Evolutionary conservation across 2,888 invertebrate species (phyloP).

Genomic region (Phaedon cochleariae): DNA sequence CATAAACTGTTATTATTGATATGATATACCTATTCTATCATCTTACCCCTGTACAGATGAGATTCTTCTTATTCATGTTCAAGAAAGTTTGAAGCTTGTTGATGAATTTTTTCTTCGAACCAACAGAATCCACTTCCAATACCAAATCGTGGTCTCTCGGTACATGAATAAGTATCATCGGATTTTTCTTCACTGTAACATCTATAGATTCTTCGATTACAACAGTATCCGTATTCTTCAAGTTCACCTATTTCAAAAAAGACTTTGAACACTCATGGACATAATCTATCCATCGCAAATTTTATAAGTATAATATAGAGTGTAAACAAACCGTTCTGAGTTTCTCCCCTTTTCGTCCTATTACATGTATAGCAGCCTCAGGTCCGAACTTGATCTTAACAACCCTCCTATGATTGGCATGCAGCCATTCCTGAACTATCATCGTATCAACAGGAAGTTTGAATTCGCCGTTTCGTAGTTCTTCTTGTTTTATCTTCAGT

Average conservation of each 20-base stretch:
- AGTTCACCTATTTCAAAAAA: slow-evolving; percentile 63
- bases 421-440: slow-evolving; percentile 93
- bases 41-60: slow-evolving; percentile 75
- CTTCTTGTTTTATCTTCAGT: slow-evolving; percentile 84
- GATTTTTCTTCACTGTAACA: slow-evolving; percentile 76
- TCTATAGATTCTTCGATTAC: slow-evolving; percentile 92
- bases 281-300: no score
- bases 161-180: slow-evolving; percentile 82
- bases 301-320: no score
- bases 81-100: slow-evolving; percentile 88
- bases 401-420: slow-evolving; percentile 87
- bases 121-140: slow-evolving; percentile 85
- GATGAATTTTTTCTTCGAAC: slow-evolving; percentile 84
- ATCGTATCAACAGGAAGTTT: slow-evolving; percentile 87
- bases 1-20: no score
- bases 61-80: slow-evolving; percentile 81
- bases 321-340: slow-evolving; percentile 69
- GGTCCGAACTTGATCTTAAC: slow-evolving; percentile 92
- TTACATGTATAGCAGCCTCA: slow-evolving; percentile 84
- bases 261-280: no score
- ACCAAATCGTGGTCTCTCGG: slow-evolving; percentile 93
- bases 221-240: slow-evolving; percentile 79
- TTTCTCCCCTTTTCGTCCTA: slow-evolving; percentile 92
- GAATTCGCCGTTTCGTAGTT: slow-evolving; percentile 62
- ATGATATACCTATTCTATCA: no score